Percentiles rank a stretch among this genome's conserved stretches.
Evolutionary conservation across 2,888 invertebrate species (phyloP).

Genomic region (Drosophila longiperda): DNA sequence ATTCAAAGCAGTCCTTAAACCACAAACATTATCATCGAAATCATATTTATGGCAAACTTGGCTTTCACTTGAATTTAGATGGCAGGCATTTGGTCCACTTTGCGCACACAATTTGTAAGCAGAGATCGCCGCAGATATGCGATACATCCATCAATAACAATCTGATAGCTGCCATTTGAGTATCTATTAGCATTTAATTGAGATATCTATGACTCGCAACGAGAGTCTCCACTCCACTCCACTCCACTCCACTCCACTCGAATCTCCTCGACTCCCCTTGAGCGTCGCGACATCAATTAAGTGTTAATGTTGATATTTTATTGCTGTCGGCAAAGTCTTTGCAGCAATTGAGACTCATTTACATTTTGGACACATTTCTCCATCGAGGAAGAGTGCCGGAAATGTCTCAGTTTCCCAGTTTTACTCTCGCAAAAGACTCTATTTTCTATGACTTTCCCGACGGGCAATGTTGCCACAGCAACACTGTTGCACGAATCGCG

Average conservation of each 20-base stretch:
- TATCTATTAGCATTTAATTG: conserved; percentile 58
- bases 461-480: conserved; percentile 2
- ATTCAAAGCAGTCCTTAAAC: not conserved
- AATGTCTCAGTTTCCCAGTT: conserved; percentile 47
- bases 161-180: conserved; percentile 1
- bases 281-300: conserved; percentile 40
- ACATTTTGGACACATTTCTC: conserved; percentile 57
- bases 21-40: not conserved
- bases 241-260: no score
- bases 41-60: not conserved
- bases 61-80: conserved; percentile 1
- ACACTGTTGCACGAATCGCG: conserved; percentile 43
- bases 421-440: conserved; percentile 19
- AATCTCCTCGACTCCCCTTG: not conserved
- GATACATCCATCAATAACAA: conserved; percentile 35
- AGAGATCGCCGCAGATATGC: conserved; percentile 22
- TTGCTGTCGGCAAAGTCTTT: conserved; percentile 24
- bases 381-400: conserved; percentile 48
- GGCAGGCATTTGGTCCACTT: conserved; percentile 17
- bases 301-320: conserved; percentile 58
- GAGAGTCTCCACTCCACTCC: no score
- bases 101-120: conserved; percentile 45
- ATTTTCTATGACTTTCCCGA: conserved; percentile 38
- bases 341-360: conserved; percentile 49
- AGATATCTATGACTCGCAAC: conserved; percentile 27